Evolutionary conservation across 1,140 invertebrate genomes (phyloP).

Genomic region (Pectinophora gossypiella): DNA sequence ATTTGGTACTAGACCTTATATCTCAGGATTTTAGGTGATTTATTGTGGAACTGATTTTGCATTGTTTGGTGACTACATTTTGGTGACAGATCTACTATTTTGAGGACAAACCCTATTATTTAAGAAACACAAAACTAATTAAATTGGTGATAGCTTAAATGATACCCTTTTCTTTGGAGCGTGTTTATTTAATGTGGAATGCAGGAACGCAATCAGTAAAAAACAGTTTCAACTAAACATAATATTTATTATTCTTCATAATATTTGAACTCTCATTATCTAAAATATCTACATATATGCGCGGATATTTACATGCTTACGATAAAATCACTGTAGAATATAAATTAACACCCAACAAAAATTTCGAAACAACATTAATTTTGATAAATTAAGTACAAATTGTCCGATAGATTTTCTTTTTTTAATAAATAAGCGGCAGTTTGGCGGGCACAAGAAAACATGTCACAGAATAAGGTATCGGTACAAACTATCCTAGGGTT

Average conservation of each 20-base stretch:
- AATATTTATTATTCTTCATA: conserved; percentile 69
- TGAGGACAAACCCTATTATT: no score
- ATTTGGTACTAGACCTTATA: no score
- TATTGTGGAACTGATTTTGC: no score
- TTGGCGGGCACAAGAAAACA: conserved; percentile 7
- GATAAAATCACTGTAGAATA: conserved; percentile 59
- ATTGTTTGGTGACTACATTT: no score
- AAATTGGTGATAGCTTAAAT: no score
- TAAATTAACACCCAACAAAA: conserved; percentile 61
- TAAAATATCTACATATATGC: conserved; percentile 69
- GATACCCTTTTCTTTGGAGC: background rate
- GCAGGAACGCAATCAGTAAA: conserved; percentile 21
- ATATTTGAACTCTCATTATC: conserved; percentile 72
- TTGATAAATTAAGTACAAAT: conserved; percentile 34
- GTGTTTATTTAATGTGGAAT: no score
- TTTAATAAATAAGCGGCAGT: conserved; percentile 2
- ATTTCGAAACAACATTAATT: conserved; percentile 24
- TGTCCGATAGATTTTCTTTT: conserved; percentile 17
- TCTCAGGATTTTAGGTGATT: no score
- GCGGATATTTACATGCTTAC: conserved; percentile 65
- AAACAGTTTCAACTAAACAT: conserved; percentile 60
- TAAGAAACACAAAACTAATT: no score
- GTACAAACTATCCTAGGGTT: conserved; percentile 5
- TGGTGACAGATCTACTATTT: no score
- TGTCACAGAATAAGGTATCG: conserved; percentile 6